phyloP scores from a whole-genome alignment of 1,140 invertebrate genomes.

The Drosophila azteca region DNA sequence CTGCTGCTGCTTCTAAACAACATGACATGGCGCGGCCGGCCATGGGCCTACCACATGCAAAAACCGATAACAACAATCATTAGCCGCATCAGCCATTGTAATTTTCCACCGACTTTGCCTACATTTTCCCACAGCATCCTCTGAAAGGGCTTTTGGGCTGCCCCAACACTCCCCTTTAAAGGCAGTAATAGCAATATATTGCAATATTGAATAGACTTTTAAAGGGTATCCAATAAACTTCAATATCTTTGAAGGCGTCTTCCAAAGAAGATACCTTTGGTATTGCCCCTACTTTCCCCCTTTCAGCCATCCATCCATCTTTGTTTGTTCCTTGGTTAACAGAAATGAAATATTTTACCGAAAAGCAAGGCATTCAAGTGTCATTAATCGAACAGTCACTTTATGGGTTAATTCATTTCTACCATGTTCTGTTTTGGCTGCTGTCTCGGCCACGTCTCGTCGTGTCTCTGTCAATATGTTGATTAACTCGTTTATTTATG shows the following conservation, averaged over 20 bases:
- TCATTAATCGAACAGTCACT: slow-evolving; percentile 18
- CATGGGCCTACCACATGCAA: slow-evolving; percentile 42
- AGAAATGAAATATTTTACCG: not conserved
- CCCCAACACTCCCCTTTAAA: too few relatives aligned
- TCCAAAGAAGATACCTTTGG: too few relatives aligned
- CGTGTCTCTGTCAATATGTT: slow-evolving; percentile 71
- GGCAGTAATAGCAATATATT: too few relatives aligned
- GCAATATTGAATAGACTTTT: too few relatives aligned
- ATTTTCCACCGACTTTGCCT: slow-evolving; percentile 45
- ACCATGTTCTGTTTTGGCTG: not conserved
- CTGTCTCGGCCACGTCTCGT: slow-evolving; percentile 13
- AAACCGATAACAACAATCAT: slow-evolving; percentile 72
- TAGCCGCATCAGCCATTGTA: slow-evolving; percentile 52
- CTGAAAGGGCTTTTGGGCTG: slow-evolving; percentile 25
- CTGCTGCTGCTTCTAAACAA: slow-evolving; percentile 61
- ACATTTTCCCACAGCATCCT: slow-evolving; percentile 38
- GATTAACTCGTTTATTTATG: slow-evolving; percentile 82
- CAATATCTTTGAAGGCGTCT: too few relatives aligned
- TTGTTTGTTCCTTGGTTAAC: slow-evolving; percentile 9
- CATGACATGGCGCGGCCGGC: slow-evolving; percentile 40
- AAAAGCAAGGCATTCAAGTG: not conserved
- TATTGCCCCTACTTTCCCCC: too few relatives aligned
- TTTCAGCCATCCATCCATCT: too few relatives aligned
- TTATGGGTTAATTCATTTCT: slow-evolving; percentile 38
- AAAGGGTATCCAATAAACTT: too few relatives aligned